phyloP scores from a whole-genome alignment of 1,140 invertebrate genomes.

The Zaprionus camerounensis region DNA sequence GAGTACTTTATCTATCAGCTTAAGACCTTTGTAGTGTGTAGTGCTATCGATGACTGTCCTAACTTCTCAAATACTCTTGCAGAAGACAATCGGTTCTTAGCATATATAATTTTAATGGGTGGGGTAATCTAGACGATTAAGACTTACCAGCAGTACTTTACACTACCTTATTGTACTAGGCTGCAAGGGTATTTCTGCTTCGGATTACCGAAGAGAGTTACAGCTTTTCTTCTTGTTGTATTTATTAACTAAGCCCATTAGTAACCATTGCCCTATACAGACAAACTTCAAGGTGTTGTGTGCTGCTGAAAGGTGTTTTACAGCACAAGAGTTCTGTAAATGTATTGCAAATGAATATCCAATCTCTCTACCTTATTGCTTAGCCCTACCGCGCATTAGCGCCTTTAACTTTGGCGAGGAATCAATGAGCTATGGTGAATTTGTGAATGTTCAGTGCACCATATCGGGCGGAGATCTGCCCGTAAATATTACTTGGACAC shows the following conservation, averaged over 20 bases:
- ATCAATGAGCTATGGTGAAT: conserved; percentile 89
- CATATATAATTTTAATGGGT: neutral
- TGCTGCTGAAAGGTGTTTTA: conserved; percentile 31
- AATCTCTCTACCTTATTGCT: conserved; percentile 83
- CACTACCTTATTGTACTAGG: neutral
- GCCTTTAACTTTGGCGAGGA: conserved; percentile 88
- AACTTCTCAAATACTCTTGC: neutral
- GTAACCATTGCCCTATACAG: neutral
- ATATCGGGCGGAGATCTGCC: conserved; percentile 89
- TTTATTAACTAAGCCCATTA: neutral
- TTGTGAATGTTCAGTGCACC: conserved; percentile 88
- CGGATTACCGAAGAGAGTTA: conserved; percentile 21
- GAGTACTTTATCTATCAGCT: neutral
- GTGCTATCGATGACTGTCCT: neutral
- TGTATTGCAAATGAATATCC: neutral
- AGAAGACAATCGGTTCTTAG: neutral
- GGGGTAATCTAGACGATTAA: neutral
- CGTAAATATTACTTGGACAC: conserved; percentile 87
- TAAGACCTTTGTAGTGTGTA: conserved; percentile 18
- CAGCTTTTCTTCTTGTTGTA: conserved; percentile 4
- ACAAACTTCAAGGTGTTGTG: conserved; percentile 26
- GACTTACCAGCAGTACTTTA: too few relatives aligned
- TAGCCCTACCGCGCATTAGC: conserved; percentile 87
- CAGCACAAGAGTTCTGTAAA: neutral
- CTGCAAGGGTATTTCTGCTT: conserved; percentile 9